phyloP scores from a whole-genome alignment of 2,797 vertebrate genomes.

The Gadopsis marmoratus region DNA sequence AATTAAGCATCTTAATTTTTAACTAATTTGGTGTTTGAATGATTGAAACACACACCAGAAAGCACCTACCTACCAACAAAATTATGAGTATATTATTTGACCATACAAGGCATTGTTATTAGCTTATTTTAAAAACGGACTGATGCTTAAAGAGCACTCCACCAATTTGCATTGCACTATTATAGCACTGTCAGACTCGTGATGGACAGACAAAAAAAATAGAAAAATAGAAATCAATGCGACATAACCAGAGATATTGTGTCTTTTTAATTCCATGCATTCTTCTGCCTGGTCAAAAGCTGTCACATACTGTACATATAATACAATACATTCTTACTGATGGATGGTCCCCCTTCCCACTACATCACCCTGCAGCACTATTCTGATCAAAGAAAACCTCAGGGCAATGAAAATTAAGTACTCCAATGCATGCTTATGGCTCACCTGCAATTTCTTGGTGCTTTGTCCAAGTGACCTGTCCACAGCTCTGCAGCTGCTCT shows the following conservation, averaged over 20 bases:
- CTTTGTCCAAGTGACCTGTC: slow-evolving; percentile 94
- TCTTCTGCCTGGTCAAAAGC: neutral
- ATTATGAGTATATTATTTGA: neutral
- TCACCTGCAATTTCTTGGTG: slow-evolving; percentile 92
- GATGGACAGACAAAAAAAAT: neutral
- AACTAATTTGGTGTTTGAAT: neutral
- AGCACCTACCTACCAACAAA: too few relatives aligned
- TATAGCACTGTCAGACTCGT: neutral
- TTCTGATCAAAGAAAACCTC: neutral
- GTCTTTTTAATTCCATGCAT: neutral
- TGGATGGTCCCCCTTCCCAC: neutral
- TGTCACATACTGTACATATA: neutral
- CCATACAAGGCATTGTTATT: neutral
- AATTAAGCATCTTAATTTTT: neutral
- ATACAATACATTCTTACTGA: slow-evolving; percentile 14
- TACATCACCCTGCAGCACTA: neutral
- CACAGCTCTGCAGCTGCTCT: slow-evolving; percentile 94
- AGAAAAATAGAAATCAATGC: neutral
- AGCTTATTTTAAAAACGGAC: too few relatives aligned
- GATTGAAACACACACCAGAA: neutral
- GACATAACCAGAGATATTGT: neutral
- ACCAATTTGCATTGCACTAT: neutral
- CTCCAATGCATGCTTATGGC: neutral
- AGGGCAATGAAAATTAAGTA: neutral
- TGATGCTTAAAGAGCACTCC: neutral